Base-by-base conservation (phyloP, 2,888 invertebrate species). In the Geotrupes spiniger region DNA sequence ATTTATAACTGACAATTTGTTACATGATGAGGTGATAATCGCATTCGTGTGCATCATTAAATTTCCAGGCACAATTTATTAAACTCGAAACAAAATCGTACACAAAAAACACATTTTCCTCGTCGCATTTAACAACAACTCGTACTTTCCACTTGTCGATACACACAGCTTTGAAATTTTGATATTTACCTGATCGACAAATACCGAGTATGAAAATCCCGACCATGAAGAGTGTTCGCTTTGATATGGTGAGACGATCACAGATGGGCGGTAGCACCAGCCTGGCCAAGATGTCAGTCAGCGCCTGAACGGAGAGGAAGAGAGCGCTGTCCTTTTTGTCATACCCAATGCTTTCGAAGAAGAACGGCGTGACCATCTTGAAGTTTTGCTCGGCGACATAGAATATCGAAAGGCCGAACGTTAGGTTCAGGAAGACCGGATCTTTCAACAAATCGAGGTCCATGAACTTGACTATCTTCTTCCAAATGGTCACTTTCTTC, bases 331-430 rank as follows among this genome's bases (percentile, higher is more conserved):
- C 84, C 33, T 78, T 72, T 69, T 81, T 83, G 49, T 79, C 76
- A 64, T 82, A 83, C 1, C 81, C 82, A 62, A 84, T 68, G 63
- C 77, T 78, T 37, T 76, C 76, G 55, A 84, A 82, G 66, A 84
- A 84, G 69, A 84, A 84, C 9, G 84, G 84, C 31, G 83, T 83
- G 36, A 84, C 79, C 83, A 84, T 82, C 69, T 86, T 84, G 70
- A 86, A 86, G 64, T 86, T 86, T 69, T 85, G 78, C 66, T 86
- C 86, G 38, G 86, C 86, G 43, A 85, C 84, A 74, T 85, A 87
- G 72, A 85, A 85, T 29, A 86, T 78, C 27, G 86, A 85, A 42
- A 86, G 74, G 4, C 86, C 87, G 49, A 86, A 81, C 53, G 86
- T 77, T 61, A 87, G 78, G 66, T 87, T 87, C 64, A 87, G 75